Base-by-base conservation (phyloP, 2,888 invertebrate species). In the Yponomeuta sedellus region DNA sequence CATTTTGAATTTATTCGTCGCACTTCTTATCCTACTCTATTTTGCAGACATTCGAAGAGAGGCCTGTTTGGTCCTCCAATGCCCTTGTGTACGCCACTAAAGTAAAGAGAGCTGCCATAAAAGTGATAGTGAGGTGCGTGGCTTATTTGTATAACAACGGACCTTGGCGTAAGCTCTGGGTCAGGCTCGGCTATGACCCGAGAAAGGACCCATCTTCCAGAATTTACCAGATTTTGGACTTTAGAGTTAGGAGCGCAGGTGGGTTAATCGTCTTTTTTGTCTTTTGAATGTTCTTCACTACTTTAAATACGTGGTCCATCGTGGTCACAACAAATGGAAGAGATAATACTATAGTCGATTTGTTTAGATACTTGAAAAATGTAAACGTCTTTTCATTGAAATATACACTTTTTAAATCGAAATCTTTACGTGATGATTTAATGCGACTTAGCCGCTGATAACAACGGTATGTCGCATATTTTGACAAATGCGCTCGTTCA, bases 101-200 rank as follows among this genome's bases (percentile, higher is more conserved):
- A 65, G 85, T 95, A 59, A 86, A 92, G 0, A 76, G 82, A 1
- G 93, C 93, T 16, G 93, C 94, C 66, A 75, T 97, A 0, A 97
- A 96, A 83, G 92, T 94, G 67, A 92, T 98, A 16, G 89, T 98
- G 68, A 98, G 99, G 0, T 93, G 95, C 34, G 86, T 97, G 4
- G 97, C 97, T 0, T 96, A 97, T 80, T 97, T 97, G 79, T 97
- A 96, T 82, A 92, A 93, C 66, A 95, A 94, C 69, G 99, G 99
- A 0, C 99, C 98, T 0, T 99, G 98, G 98, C 92, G 98, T 70
- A 93, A 95, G 66, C 93, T 97, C 79, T 99, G 99, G 97, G 95
- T 97, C 0, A 94, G 92, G 73, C 95, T 95, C 76, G 98, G 98
- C 0, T 99, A 97, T 78, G 98, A 99, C 88, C 99, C 99, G 0